These are phyloP conservation scores for Pseudorasbora parva DNA, from an alignment of 2,113 vertebrate species.

Conservation along the genomic window DNA sequence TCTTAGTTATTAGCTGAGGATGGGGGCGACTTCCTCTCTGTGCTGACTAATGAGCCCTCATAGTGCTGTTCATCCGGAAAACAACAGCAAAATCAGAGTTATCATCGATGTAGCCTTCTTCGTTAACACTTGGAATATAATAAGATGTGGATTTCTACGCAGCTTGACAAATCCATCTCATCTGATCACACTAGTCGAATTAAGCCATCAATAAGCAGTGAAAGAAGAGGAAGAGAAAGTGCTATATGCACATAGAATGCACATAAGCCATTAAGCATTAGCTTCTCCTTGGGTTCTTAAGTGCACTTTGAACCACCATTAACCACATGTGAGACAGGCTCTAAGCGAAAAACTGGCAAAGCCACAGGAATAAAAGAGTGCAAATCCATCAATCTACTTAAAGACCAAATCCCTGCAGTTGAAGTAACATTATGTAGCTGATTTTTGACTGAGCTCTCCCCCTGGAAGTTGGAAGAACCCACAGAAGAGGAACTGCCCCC, in stretches of 20 bases:
- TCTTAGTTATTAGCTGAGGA: constrained; percentile 47
- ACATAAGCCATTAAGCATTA: constrained; percentile 11
- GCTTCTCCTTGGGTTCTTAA: constrained; percentile 14
- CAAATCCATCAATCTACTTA: constrained; percentile 16
- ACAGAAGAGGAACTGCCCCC: constrained; percentile 36
- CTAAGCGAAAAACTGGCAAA: constrained; percentile 9
- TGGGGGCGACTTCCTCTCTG: constrained; percentile 39
- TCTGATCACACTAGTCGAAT: not conserved
- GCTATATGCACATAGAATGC: constrained; percentile 6
- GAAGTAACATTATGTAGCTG: constrained; percentile 30
- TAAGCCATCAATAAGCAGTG: not conserved
- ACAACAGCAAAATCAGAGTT: not conserved
- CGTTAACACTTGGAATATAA: not conserved
- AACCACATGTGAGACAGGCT: not conserved
- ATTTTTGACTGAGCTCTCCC: constrained; percentile 24
- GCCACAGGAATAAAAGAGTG: not conserved
- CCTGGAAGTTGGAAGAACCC: constrained; percentile 15
- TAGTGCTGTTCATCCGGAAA: constrained; percentile 17
- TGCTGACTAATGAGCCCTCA: constrained; percentile 46
- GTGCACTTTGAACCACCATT: not conserved
- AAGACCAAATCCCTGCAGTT: constrained; percentile 10
- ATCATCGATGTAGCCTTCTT: not conserved
- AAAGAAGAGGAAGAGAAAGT: constrained; percentile 47
- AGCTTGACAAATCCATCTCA: no score
- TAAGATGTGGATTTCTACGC: not conserved